Base-by-base conservation (phyloP, 2,888 invertebrate species). In the Rhagonycha fulva region DNA sequence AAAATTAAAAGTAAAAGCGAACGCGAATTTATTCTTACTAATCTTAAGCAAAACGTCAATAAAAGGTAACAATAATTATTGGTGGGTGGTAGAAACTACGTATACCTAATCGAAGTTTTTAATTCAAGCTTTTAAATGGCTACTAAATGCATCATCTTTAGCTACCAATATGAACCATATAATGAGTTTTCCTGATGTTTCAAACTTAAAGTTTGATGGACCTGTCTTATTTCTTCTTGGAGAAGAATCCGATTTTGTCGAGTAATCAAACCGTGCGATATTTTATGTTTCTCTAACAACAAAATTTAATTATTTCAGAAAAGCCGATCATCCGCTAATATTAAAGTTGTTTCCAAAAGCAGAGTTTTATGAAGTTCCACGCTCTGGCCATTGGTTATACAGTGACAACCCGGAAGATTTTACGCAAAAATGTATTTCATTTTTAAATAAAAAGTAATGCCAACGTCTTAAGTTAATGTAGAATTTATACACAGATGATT, bases 301-400 rank as follows among this genome's bases (percentile, higher is more conserved):
- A 32, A 12, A 32, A n/a, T 32, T n/a, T 12, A 11, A 14, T 19
- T 63, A 24, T 23, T 63, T 68, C 23, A 63, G 63, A 63, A 11
- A 24, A 68, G 24, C 5, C 12, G 32, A 32, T 32, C 5, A 63
- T 63, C 23, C 63, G 7, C 32, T 12, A 5, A 95, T 96, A 74
- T 89, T 90, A 83, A 90, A 91, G 78, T 88, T 94, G 72, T 97
- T 96, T 84, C 94, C 96, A 0, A 87, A 89, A 10, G 93, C 94
- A 0, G 88, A 92, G 79, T 90, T 96, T 83, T 87, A 89, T 68
- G 93, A 92, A 81, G 91, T 97, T 71, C 90, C 92, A 70, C 94
- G 94, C 32, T 95, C 98, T 7, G 96, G 97, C 0, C 98, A 98
- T 87, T 96, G 97, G 95, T 93, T 98, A 0, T 98, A 98, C 86